phyloP scores from a whole-genome alignment of 1,140 invertebrate species.

The Diachasmimorpha longicaudata region DNA sequence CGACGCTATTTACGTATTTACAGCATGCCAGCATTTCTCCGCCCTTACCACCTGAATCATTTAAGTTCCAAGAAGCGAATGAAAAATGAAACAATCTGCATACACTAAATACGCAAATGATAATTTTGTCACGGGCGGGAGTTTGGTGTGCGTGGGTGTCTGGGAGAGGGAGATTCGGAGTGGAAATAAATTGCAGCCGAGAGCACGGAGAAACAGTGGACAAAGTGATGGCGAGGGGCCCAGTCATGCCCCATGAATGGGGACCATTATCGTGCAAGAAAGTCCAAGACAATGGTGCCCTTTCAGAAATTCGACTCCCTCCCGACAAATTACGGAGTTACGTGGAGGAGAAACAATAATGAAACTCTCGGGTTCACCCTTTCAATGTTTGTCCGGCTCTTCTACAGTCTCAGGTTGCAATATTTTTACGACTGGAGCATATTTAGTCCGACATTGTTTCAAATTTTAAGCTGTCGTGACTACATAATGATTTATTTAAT shows the following conservation, averaged over 20 bases:
- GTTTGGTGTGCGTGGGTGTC: neutral
- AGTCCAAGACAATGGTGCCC: slow-evolving; percentile 38
- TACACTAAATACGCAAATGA: neutral
- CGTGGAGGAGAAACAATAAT: slow-evolving; percentile 41
- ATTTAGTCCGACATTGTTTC: neutral
- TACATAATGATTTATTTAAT: too few species aligned
- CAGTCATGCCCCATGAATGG: slow-evolving; percentile 43
- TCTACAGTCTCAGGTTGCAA: neutral
- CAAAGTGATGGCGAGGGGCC: neutral
- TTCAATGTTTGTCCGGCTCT: neutral
- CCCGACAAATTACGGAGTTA: slow-evolving; percentile 43
- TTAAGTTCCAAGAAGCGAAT: neutral
- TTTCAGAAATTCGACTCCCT: slow-evolving; percentile 48
- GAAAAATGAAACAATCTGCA: neutral
- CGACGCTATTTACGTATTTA: slow-evolving; percentile 19
- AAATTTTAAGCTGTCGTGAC: too few species aligned
- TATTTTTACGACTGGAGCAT: neutral
- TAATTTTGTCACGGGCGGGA: neutral
- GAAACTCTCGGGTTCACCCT: slow-evolving; percentile 16
- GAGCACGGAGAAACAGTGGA: neutral
- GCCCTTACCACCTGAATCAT: neutral
- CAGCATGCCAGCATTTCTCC: neutral
- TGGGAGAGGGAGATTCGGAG: neutral
- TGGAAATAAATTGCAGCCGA: neutral
- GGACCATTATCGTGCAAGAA: slow-evolving; percentile 43